Percentiles rank a stretch among this genome's conserved stretches.
Evolutionary conservation across 2,888 invertebrate species (phyloP).

Genomic region (Ctenicera cuprea): DNA sequence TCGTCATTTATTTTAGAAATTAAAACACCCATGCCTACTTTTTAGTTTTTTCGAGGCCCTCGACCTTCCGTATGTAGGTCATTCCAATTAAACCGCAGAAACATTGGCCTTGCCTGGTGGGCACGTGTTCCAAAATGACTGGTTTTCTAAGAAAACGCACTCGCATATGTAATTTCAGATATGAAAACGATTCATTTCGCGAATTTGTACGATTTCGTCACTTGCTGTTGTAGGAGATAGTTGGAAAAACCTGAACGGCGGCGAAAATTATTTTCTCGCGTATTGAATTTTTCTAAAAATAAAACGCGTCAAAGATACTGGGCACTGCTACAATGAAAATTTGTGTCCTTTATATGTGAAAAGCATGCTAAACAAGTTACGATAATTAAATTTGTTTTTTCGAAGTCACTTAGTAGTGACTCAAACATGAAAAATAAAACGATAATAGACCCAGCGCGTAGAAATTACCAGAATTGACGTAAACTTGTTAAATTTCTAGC

Average conservation of each 20-base stretch:
- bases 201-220: background rate
- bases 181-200: background rate
- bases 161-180: constrained; percentile 17
- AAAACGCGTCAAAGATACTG: constrained; percentile 26
- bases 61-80: constrained; percentile 71
- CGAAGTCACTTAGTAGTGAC: background rate
- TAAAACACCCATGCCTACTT: constrained; percentile 22
- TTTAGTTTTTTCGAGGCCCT: constrained; percentile 47
- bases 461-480: background rate
- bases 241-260: constrained; percentile 30
- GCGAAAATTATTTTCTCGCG: constrained; percentile 4
- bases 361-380: constrained; percentile 17
- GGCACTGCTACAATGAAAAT: constrained; percentile 1
- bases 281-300: constrained; percentile 47
- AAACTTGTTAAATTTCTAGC: too few species aligned
- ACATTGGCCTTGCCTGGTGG: constrained; percentile 69
- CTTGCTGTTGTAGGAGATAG: background rate
- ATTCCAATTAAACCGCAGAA: constrained; percentile 67
- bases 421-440: background rate
- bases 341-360: constrained; percentile 1
- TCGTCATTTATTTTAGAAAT: constrained; percentile 11
- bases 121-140: constrained; percentile 63
- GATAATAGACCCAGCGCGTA: background rate
- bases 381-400: constrained; percentile 6
- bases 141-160: constrained; percentile 29